Percentiles rank a stretch among this genome's conserved stretches.
Conservation (phyloP, 1,140 invertebrate species). For the Parapsyche elsis region DNA sequence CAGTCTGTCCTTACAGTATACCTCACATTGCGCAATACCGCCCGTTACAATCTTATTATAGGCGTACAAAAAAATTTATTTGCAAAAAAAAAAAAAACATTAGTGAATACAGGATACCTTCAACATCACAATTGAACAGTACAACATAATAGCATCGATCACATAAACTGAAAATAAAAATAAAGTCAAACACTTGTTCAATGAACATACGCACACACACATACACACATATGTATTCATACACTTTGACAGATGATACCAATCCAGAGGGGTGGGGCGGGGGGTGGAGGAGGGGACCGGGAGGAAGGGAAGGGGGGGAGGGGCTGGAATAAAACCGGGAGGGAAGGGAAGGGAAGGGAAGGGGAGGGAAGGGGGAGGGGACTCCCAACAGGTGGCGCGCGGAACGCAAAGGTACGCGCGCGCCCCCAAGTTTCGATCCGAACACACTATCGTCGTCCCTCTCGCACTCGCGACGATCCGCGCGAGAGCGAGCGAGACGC, state of each 20-base stretch:
- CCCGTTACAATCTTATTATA: too few species aligned
- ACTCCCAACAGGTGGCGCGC: constrained; percentile 29
- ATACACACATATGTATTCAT: too few species aligned
- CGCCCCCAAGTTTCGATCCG: constrained; percentile 15
- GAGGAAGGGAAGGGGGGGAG: neutral
- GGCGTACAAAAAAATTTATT: too few species aligned
- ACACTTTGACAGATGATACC: too few species aligned
- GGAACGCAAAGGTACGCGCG: neutral
- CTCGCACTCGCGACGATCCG: neutral
- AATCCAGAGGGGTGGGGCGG: neutral
- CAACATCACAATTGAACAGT: neutral
- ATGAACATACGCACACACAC: too few species aligned
- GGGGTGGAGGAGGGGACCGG: neutral
- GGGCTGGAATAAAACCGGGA: too few species aligned
- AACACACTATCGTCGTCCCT: neutral
- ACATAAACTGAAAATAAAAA: neutral
- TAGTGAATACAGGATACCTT: too few species aligned
- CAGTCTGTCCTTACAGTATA: too few species aligned
- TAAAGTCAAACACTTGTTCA: neutral
- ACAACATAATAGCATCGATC: neutral
- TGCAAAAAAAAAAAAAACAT: too few species aligned
- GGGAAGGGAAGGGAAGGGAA: neutral
- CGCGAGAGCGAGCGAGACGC: constrained; percentile 9
- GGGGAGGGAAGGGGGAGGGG: neutral
- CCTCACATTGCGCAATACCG: too few species aligned